Base-by-base conservation (phyloP, 2,888 invertebrate genomes). In the Rhagophthalmus giganteus region DNA sequence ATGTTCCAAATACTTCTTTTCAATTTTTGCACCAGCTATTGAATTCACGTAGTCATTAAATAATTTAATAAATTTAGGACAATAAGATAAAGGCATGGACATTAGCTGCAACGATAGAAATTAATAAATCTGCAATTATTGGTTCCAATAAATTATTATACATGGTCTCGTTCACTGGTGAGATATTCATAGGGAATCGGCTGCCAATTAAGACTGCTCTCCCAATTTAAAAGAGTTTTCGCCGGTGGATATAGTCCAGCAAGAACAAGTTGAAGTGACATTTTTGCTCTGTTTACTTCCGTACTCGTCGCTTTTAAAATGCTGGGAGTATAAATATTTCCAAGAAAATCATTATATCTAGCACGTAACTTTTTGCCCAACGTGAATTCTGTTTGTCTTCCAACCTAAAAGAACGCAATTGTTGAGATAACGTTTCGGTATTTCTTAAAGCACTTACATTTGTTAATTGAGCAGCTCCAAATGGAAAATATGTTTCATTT, bases 391-490 rank as follows among this genome's bases (percentile, higher is more conserved):
- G 80, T 81, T 44, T 71, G 66, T 71, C 84, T 83, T 54, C 87
- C 87, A 68, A 76, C 59, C 68, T 68, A 33, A n/a, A 31, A 31
- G 4, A 13, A 20, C n/a, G n/a, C n/a, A n/a, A n/a, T n/a, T n/a
- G n/a, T n/a, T n/a, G n/a, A n/a, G n/a, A n/a, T n/a, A n/a, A n/a
- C n/a, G n/a, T n/a, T n/a, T n/a, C n/a, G n/a, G n/a, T n/a, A n/a
- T n/a, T n/a, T n/a, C n/a, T n/a, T n/a, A n/a, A n/a, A n/a, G n/a
- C n/a, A 60, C 77, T 78, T 75, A 87, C 89, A 74, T 82, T 83
- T 33, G 89, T 88, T 37, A 91, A 74, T 69, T 89, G 86, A 40
- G 87, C 88, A 79, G 83, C 86, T 37, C 88, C 89, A 61, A 81
- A 84, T 5, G 88, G 88, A 76, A 82, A 83, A 69, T 81, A 81